Evolutionary conservation across 2,113 vertebrate genomes (phyloP), one percentile per base, ranked within the genome.

Genomic region (Drymodes brunneopygia): DNA sequence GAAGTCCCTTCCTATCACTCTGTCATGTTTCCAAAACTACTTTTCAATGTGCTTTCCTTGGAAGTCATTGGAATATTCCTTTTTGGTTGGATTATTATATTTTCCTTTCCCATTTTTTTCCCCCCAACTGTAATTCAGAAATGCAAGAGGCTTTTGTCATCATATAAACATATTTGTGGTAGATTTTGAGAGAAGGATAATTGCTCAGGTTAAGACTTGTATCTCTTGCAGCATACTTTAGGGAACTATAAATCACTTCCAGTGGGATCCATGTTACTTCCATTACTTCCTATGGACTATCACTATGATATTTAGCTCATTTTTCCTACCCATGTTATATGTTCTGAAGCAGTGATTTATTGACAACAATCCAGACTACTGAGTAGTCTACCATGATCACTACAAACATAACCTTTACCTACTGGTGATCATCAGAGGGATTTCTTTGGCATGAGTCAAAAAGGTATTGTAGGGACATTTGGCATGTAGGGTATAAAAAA

Each of bases 1-100:
- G 47, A 93, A 84, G 87, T 84, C 85, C 86, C 71, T 96, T 94
- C 86, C 56, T 84, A 91, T 75, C 83, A 65, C 70, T 81, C 54
- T 93, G 77, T 79, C 15, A 0, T 77, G 53, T 94, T 96, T 93
- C 86, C 86, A 85, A 78, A 93, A 74, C 71, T 84, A 81, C n/a
- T 93, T 94, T 90, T 66, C 75, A 91, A 73, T 60, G 56, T 79
- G 61, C 56, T 88, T 92, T 93, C 80, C 57, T 79, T 72, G 83
- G 57, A 92, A 93, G 42, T 81, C 64, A 62, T 27, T 79, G 88
- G 74, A 92, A 92, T 67, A 60, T 91, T 90, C n/a, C 54, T 88
- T 6, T 88, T 75, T 36, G 11, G 22, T 81, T 88, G 15, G 29
- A 71, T 88, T 85, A 74, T 74, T 81, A 17, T 10, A 64, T 92